Evolutionary conservation across 1,140 invertebrate genomes (phyloP).

Genomic region (Drosophila pallidifrons): DNA sequence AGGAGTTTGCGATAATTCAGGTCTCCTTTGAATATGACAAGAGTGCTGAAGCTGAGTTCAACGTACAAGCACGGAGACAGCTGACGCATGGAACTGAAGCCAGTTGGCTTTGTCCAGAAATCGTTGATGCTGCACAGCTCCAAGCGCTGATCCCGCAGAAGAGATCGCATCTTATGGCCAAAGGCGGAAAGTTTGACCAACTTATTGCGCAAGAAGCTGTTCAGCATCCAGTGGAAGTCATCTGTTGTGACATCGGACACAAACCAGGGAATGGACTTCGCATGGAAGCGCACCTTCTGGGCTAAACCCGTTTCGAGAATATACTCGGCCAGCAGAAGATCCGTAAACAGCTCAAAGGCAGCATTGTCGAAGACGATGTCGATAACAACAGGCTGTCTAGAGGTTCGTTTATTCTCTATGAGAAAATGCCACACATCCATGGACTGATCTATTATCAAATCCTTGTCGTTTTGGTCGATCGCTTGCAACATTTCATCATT

Average conservation of each 20-base stretch:
- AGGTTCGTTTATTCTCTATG: neutral
- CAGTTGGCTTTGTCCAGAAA: constrained; percentile 95
- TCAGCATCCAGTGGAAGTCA: constrained; percentile 91
- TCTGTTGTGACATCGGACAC: constrained; percentile 93
- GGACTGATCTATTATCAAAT: constrained; percentile 59
- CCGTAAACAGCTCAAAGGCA: constrained; percentile 97
- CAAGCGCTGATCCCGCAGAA: constrained; percentile 85
- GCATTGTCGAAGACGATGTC: constrained; percentile 97
- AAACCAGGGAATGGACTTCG: constrained; percentile 97
- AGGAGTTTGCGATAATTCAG: constrained; percentile 98
- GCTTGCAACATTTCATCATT: neutral
- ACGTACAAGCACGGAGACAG: constrained; percentile 89
- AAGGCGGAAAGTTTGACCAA: constrained; percentile 78
- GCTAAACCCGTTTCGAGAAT: constrained; percentile 89
- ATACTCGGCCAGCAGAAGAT: constrained; percentile 94
- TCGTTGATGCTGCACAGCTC: constrained; percentile 86
- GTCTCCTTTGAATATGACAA: constrained; percentile 98
- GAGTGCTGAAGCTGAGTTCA: constrained; percentile 88
- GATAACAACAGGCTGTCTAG: constrained; percentile 65
- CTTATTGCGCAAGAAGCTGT: constrained; percentile 83
- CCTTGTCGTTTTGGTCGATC: constrained; percentile 1
- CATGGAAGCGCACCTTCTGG: constrained; percentile 91
- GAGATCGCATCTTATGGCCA: constrained; percentile 86
- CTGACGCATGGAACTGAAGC: constrained; percentile 91
- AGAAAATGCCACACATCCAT: constrained; percentile 45